phyloP scores from a whole-genome alignment of 1,140 invertebrate species.

The Idris sp. region DNA sequence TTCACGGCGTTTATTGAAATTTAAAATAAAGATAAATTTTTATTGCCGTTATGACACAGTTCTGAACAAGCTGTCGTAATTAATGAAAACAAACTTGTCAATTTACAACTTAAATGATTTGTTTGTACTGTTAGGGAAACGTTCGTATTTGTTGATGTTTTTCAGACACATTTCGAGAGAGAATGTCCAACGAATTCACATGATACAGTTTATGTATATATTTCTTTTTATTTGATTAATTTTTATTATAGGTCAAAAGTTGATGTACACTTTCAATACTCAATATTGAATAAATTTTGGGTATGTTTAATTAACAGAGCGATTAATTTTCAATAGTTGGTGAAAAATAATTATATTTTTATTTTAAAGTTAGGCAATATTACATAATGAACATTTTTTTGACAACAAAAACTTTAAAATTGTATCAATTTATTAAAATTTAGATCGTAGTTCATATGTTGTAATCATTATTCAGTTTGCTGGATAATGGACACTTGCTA shows the following conservation, averaged over 20 bases:
- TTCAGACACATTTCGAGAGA: constrained; percentile 2
- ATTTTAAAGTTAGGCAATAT: too few relatives aligned
- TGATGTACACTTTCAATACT: too few relatives aligned
- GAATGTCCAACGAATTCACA: constrained; percentile 28
- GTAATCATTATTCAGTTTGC: neutral
- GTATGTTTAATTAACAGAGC: too few relatives aligned
- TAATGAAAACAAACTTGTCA: constrained; percentile 35
- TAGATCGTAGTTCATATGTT: constrained; percentile 6
- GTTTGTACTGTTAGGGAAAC: constrained; percentile 5
- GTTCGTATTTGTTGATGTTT: constrained; percentile 28
- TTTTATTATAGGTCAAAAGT: too few relatives aligned
- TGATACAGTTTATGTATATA: constrained; percentile 12
- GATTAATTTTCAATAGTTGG: too few relatives aligned
- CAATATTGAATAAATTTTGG: too few relatives aligned
- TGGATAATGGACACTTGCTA: neutral
- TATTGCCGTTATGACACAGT: constrained; percentile 8
- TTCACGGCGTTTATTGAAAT: constrained; percentile 12
- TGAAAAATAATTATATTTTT: too few relatives aligned
- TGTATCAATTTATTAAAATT: too few relatives aligned
- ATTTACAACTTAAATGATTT: constrained; percentile 25
- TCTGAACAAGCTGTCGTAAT: constrained; percentile 20
- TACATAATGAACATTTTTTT: too few relatives aligned
- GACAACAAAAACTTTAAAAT: too few relatives aligned
- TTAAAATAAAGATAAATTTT: constrained; percentile 25
- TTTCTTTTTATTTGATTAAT: too few relatives aligned